phyloP scores from a whole-genome alignment of 2,797 vertebrate genomes.

The Spinus olivaceus region DNA sequence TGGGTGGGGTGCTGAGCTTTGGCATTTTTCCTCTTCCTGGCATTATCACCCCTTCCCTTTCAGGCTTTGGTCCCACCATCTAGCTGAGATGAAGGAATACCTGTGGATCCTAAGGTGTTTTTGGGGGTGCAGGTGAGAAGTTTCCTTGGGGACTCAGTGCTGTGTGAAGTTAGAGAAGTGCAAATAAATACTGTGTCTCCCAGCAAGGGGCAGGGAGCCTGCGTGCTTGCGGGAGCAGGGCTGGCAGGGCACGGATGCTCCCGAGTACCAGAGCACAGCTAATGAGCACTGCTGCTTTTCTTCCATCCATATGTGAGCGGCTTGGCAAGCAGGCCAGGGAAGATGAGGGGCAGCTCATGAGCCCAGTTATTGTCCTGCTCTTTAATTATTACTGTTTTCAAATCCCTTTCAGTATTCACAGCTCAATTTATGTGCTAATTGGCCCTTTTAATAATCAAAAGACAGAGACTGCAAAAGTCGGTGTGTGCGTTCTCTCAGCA shows the following conservation, averaged over 20 bases:
- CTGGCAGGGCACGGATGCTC: neutral
- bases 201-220: neutral
- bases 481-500: neutral
- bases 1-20: neutral
- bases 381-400: constrained; percentile 54
- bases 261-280: neutral
- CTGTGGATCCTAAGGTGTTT: neutral
- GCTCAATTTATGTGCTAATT: constrained; percentile 57
- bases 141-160: neutral
- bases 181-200: neutral
- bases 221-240: rapidly evolving
- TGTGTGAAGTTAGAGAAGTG: neutral
- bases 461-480: neutral
- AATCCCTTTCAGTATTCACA: constrained; percentile 55
- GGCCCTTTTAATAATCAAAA: constrained; percentile 42
- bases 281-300: neutral
- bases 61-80: rapidly evolving
- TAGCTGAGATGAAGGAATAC: neutral
- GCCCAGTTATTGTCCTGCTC: neutral
- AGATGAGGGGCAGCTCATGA: neutral
- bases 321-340: neutral
- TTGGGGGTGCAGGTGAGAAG: neutral
- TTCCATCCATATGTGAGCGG: neutral
- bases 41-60: neutral
- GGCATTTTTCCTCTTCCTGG: neutral